A percentile compares a stretch with the other conserved stretches of the same genome.
Conservation (phyloP, 2,888 invertebrate genomes). For the Oscheius sp. region DNA sequence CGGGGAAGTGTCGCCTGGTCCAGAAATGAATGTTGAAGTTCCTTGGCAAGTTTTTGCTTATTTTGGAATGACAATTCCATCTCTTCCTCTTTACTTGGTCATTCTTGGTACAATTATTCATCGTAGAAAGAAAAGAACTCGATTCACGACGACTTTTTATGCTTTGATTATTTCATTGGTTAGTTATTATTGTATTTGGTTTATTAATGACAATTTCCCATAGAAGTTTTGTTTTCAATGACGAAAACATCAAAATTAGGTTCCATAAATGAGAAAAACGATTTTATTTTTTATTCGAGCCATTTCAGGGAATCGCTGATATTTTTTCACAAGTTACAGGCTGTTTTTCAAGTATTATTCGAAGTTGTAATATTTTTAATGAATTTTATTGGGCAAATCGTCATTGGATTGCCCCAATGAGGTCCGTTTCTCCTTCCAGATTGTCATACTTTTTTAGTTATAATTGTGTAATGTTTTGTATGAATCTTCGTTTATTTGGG, state of each 20-base stretch:
- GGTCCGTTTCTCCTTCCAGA: neutral
- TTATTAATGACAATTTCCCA: too few species aligned
- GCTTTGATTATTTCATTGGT: conserved; percentile 13
- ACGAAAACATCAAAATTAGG: too few species aligned
- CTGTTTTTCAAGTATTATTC: conserved; percentile 6
- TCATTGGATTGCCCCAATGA: conserved; percentile 5
- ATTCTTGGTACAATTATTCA: neutral
- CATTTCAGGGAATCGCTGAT: conserved; percentile 13
- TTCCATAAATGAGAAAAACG: too few species aligned
- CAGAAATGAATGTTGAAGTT: neutral
- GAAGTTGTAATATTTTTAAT: conserved; percentile 13
- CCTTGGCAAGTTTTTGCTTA: conserved; percentile 17
- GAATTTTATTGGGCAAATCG: conserved; percentile 14
- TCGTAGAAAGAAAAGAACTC: neutral
- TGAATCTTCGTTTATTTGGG: conserved; percentile 22
- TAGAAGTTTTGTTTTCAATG: too few species aligned
- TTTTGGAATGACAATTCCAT: conserved; percentile 10
- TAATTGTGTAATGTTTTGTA: conserved; percentile 13
- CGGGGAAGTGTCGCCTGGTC: too few species aligned
- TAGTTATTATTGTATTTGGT: too few species aligned
- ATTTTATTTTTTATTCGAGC: neutral
- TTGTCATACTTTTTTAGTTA: neutral
- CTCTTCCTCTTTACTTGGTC: conserved; percentile 3
- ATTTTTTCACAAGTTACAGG: conserved; percentile 6
- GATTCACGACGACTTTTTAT: conserved; percentile 18